These are phyloP conservation scores for Drosophila bifasciata DNA, from an alignment of 1,140 invertebrate genomes.

Conservation along the genomic window DNA sequence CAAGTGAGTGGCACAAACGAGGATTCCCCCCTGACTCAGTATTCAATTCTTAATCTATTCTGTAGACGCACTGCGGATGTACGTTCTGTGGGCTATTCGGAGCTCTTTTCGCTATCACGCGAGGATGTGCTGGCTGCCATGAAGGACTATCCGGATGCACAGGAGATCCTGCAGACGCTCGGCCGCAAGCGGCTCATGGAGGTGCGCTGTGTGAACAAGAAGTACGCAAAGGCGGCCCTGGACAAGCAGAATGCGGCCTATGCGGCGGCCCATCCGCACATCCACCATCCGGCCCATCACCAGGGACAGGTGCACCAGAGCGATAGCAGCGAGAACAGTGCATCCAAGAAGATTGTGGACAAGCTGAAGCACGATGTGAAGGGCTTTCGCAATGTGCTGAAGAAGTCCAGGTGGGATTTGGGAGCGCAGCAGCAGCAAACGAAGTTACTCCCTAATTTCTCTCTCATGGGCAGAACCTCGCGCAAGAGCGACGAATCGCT, in stretches of 20 bases:
- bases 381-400: constrained; percentile 88
- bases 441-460: not conserved
- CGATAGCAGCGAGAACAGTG: constrained; percentile 88
- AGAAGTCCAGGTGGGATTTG: constrained; percentile 85
- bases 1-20: constrained; percentile 87
- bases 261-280: constrained; percentile 65
- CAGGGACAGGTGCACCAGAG: constrained; percentile 85
- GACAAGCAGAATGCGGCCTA: constrained; percentile 71
- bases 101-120: constrained; percentile 96
- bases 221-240: constrained; percentile 72
- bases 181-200: constrained; percentile 95
- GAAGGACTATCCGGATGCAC: constrained; percentile 98
- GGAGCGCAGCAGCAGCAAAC: too few relatives aligned
- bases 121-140: constrained; percentile 97
- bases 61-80: constrained; percentile 97
- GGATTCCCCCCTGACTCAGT: too few relatives aligned
- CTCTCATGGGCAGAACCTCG: constrained; percentile 67
- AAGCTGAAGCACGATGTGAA: constrained; percentile 93
- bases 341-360: constrained; percentile 90
- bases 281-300: constrained; percentile 72
- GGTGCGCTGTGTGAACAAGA: constrained; percentile 86
- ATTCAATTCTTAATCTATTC: too few relatives aligned
- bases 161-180: constrained; percentile 95
- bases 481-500: constrained; percentile 87
- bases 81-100: constrained; percentile 97